Base-by-base conservation (phyloP, 2,113 vertebrate species). In the Plestiodon gilberti region DNA sequence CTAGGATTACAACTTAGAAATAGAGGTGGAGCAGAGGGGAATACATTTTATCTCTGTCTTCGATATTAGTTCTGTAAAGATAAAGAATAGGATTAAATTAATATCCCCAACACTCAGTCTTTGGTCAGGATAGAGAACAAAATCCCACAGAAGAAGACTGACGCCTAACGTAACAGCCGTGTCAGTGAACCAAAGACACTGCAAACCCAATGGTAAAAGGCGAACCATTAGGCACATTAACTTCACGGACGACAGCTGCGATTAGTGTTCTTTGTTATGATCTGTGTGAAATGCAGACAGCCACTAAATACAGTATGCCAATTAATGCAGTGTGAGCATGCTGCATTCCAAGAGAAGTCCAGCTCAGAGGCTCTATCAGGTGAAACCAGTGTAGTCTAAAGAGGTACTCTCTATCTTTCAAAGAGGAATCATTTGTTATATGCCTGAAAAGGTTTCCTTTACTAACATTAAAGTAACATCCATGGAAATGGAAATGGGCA, bases 11-110 rank as follows among this genome's bases (percentile, higher is more conserved):
- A 88, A 35, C 25, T 30, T 73, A 78, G 59, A 6, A 35, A 62
- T 1, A 18, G 17, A 81, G 35, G 8, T 4, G 43, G 43, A 48
- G 43, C 8, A 90, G 77, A 35, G 69, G 76, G 23, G 59, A 0
- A 3, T 78, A 81, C 55, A 59, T 57, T 71, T 85, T 69, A 75
- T 71, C 85, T 85, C 48, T 70, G 3, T 18, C 23, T 91, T 78
- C 17, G 84, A 13, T 73, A 84, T 0, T 71, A 69, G 82, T 62
- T 65, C 71, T 48, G 84, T 64, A 43, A 1, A 7, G 61, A 84
- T 87, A 59, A 59, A 62, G 86, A 89, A 89, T 43, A 83, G 70
- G 73, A 38, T 82, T 82, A 78, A 87, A 90, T 69, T 65, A 85
- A 71, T 43, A 77, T 70, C 57, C 82, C 6, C 82, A 74, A 55